Evolutionary conservation across 2,113 vertebrate genomes (phyloP).

Genomic region (Hippoglossus stenolepis): DNA sequence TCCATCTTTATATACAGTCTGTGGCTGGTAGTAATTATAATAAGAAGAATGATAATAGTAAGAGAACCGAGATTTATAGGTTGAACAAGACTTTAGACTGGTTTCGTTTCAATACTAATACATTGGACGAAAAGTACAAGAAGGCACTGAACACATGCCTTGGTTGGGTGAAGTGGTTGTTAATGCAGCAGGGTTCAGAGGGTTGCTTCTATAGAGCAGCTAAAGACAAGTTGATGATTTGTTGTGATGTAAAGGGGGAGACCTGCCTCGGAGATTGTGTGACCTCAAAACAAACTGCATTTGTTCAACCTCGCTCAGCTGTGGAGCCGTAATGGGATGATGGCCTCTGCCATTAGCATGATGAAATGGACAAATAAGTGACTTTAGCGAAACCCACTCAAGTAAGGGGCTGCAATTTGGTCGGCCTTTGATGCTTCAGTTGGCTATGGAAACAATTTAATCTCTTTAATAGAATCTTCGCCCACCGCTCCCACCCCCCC

Average conservation of each 20-base stretch:
- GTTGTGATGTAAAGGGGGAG: conserved; percentile 62
- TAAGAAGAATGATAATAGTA: neutral
- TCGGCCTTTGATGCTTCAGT: conserved; percentile 81
- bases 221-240: conserved; percentile 79
- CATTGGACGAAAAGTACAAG: neutral
- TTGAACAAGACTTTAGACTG: conserved; percentile 20
- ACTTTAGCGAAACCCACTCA: conserved; percentile 77
- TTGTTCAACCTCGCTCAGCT: conserved; percentile 80
- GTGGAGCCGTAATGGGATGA: conserved; percentile 74
- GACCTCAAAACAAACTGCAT: conserved; percentile 77
- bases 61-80: conserved; percentile 36
- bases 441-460: conserved; percentile 85
- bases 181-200: conserved; percentile 70
- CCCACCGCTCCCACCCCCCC: conserved; percentile 39
- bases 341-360: conserved; percentile 82
- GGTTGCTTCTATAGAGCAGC: conserved; percentile 63
- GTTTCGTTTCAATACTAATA: neutral
- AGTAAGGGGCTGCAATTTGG: conserved; percentile 81
- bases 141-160: conserved; percentile 8
- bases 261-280: conserved; percentile 68
- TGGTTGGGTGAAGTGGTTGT: conserved; percentile 50
- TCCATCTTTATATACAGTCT: no score
- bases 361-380: conserved; percentile 87
- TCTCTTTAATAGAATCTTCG: conserved; percentile 82
- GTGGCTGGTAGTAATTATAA: no score